Percentiles rank a stretch among this genome's conserved stretches.
These are phyloP conservation scores for Antechinus stuartii DNA, from an alignment of 2,113 vertebrate species.

Conservation along the genomic window DNA sequence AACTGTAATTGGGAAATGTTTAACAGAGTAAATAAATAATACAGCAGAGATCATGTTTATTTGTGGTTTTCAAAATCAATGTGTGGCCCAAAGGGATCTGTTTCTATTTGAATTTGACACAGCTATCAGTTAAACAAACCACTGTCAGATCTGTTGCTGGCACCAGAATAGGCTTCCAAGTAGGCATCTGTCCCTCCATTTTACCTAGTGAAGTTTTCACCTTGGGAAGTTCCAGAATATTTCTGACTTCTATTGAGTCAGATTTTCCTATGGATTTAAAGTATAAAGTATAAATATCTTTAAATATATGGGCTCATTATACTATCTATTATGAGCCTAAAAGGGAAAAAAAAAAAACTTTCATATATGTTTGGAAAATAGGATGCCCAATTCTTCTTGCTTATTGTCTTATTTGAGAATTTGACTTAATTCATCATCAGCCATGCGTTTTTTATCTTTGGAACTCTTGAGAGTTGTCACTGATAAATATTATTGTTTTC, in stretches of 20 bases:
- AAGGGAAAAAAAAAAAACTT: neutral
- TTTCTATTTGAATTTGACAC: neutral
- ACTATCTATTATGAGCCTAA: neutral
- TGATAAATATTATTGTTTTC: neutral
- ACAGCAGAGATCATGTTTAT: neutral
- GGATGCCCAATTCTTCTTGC: neutral
- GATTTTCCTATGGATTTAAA: neutral
- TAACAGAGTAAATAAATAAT: neutral
- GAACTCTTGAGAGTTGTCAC: neutral
- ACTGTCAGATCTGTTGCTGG: neutral
- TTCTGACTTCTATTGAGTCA: neutral
- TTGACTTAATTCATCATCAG: neutral
- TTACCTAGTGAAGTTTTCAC: neutral
- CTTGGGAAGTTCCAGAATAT: neutral
- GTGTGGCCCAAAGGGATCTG: neutral
- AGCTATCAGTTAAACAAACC: neutral
- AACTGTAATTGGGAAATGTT: neutral
- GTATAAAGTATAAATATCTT: neutral
- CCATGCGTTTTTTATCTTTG: neutral
- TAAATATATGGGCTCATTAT: neutral
- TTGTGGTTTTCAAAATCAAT: neutral
- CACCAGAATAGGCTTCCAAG: neutral
- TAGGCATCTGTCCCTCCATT: neutral
- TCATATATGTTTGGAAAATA: neutral
- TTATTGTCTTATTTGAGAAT: neutral